Evolutionary conservation across 1,140 invertebrate species (phyloP).

Genomic region (Harpegnathos saltator): DNA sequence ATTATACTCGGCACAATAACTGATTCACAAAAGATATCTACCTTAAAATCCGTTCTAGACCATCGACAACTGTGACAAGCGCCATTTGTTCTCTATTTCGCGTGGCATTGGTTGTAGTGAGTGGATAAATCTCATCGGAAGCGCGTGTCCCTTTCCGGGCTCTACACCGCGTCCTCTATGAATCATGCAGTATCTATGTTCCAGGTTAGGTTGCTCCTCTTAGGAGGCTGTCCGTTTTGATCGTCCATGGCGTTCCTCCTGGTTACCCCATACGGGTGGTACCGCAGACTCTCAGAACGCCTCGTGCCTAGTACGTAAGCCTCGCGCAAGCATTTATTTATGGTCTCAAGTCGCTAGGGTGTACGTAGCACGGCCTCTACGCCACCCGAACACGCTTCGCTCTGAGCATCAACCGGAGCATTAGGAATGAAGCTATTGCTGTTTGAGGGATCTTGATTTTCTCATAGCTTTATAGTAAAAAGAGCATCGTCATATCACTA

Average conservation of each 20-base stretch:
- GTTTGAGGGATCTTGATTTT: conserved; percentile 65
- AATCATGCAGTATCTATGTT: conserved; percentile 79
- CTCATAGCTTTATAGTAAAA: neutral
- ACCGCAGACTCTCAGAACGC: conserved; percentile 73
- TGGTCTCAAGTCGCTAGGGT: conserved; percentile 82
- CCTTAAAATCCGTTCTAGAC: conserved; percentile 27
- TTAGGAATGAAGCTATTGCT: conserved; percentile 76
- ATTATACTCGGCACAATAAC: neutral
- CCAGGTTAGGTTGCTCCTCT: conserved; percentile 77
- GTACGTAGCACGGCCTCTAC: conserved; percentile 80
- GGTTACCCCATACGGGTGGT: conserved; percentile 78
- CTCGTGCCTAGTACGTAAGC: conserved; percentile 77
- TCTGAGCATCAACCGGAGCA: conserved; percentile 69
- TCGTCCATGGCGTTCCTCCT: conserved; percentile 83
- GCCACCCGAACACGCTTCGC: conserved; percentile 71
- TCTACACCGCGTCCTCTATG: conserved; percentile 71
- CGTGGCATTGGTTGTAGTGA: conserved; percentile 34
- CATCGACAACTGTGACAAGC: conserved; percentile 39
- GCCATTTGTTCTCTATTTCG: conserved; percentile 65
- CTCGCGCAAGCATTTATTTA: conserved; percentile 83
- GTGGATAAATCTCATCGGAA: conserved; percentile 73
- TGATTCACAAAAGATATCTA: neutral
- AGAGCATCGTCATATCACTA: no score
- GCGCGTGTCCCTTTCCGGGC: conserved; percentile 61
- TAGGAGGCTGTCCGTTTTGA: conserved; percentile 82